A percentile compares a stretch with the other conserved stretches of the same genome.
Evolutionary conservation across 2,113 vertebrate species (phyloP).

Genomic region (Calyptommatus sinebrachiatus): DNA sequence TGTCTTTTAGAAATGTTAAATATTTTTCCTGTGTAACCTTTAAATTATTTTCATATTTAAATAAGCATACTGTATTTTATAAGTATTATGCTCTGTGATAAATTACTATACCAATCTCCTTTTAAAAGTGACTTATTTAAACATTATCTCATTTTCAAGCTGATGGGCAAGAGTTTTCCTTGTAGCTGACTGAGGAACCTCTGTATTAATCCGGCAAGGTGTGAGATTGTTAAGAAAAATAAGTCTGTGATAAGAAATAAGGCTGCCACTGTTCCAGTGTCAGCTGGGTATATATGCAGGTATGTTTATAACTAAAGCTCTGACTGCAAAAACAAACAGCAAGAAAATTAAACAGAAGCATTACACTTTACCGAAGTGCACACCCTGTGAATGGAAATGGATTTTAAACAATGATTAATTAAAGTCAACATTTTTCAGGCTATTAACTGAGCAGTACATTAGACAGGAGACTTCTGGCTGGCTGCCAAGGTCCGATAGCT

Average conservation of each 20-base stretch:
- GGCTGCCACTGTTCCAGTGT: too few species aligned
- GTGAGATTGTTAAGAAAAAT: too few species aligned
- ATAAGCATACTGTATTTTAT: background rate
- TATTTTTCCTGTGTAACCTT: background rate
- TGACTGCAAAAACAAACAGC: background rate
- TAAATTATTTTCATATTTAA: background rate
- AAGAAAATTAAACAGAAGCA: background rate
- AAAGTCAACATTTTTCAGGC: background rate
- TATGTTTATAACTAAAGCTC: too few species aligned
- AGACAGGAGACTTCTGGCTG: background rate
- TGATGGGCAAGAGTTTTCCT: background rate
- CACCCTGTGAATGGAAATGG: too few species aligned
- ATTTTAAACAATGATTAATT: background rate
- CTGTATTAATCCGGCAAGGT: too few species aligned
- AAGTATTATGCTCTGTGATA: background rate
- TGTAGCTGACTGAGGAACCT: too few species aligned
- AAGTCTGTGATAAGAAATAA: too few species aligned
- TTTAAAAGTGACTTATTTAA: background rate
- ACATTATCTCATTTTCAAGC: background rate
- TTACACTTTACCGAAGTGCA: background rate
- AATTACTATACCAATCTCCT: background rate
- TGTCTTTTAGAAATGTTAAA: background rate
- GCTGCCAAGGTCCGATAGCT: slow-evolving; percentile 22
- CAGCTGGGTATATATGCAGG: too few species aligned
- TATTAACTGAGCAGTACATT: background rate